Evolutionary conservation across 2,797 vertebrate species (phyloP), one percentile per base, ranked within the genome.

Genomic region (Bovichtus diacanthus): DNA sequence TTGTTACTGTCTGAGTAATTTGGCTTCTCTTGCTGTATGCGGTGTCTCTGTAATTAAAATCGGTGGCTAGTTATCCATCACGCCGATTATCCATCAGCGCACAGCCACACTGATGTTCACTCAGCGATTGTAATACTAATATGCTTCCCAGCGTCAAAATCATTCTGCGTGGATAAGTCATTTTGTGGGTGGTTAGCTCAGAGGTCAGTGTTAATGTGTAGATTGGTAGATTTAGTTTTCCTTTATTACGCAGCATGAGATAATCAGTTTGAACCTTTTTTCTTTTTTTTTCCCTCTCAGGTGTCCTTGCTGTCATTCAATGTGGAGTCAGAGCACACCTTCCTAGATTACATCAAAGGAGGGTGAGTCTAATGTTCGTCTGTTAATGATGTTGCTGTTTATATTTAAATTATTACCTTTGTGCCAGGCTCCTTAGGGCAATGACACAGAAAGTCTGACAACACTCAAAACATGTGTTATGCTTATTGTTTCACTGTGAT

Each of bases 301-400:
- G 97, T 98, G 91, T 98, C 98, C 1, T 88, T 98, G 93, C 93
- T 98, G 78, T 97, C 97, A 29, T 98, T 98, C 38, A 93, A 82
- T 0, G 97, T 98, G 88, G 97, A 99, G 88, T 97, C 97, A 0
- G 97, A 99, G 69, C 95, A 97, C 91, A 98, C 97, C 0, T 99
- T 99, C 93, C 94, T 99, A 62, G 98, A 99, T 90, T 99, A 99
- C 94, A 99, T 99, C 91, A 97, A 97, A 94, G 97, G 97, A 93
- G 98, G 97, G 97, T 98, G 93, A 96, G 97, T 93, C 55, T 23
- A 58, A 3, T 27, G 58, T 75, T 63, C 59, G 50, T 58, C 13
- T 41, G 16, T 15, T 76, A 46, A 25, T 71, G 12, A 71, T 29
- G 6, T 55, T 44, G 0, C 38, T 65, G 34, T 76, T 65, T 36